Conservation (phyloP, 2,888 invertebrate genomes). For the Chelonus formosanus region DNA sequence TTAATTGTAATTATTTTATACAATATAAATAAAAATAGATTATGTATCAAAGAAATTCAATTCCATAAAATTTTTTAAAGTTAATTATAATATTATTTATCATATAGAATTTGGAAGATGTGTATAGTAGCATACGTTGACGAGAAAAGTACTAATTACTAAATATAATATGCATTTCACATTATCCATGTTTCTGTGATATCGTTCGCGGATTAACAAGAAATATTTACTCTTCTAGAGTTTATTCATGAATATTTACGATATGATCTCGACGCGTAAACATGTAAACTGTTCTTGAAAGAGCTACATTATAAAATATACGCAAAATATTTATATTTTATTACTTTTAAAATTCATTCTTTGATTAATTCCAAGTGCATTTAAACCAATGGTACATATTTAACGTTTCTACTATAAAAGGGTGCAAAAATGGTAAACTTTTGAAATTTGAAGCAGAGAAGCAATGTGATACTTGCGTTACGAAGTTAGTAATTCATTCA, state of each 20-base stretch:
- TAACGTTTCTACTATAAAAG: background rate
- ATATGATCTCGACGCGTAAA: slow-evolving; percentile 10
- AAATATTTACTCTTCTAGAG: slow-evolving; percentile 14
- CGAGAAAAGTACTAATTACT: background rate
- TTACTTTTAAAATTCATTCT: too few relatives aligned
- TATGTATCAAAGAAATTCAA: too few relatives aligned
- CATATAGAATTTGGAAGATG: too few relatives aligned
- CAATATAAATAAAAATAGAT: too few relatives aligned
- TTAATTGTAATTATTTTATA: too few relatives aligned
- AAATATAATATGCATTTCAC: background rate
- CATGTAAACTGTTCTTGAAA: background rate
- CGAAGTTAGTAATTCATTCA: slow-evolving; percentile 48
- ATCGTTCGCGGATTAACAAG: slow-evolving; percentile 6
- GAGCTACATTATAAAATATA: background rate
- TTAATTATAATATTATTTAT: too few relatives aligned
- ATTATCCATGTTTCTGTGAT: slow-evolving; percentile 4
- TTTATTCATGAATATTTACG: slow-evolving; percentile 23
- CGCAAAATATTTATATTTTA: background rate
- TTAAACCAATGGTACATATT: too few relatives aligned
- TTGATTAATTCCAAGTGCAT: too few relatives aligned
- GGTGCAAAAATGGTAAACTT: slow-evolving; percentile 27
- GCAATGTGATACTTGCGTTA: slow-evolving; percentile 40
- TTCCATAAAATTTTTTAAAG: too few relatives aligned
- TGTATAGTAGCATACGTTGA: background rate
- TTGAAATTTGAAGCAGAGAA: slow-evolving; percentile 26